Evolutionary conservation across 37 sponge, comb jelly and placozoan species (phyloP), one percentile per base, ranked within the genome.

Genomic region (Bolinopsis microptera): DNA sequence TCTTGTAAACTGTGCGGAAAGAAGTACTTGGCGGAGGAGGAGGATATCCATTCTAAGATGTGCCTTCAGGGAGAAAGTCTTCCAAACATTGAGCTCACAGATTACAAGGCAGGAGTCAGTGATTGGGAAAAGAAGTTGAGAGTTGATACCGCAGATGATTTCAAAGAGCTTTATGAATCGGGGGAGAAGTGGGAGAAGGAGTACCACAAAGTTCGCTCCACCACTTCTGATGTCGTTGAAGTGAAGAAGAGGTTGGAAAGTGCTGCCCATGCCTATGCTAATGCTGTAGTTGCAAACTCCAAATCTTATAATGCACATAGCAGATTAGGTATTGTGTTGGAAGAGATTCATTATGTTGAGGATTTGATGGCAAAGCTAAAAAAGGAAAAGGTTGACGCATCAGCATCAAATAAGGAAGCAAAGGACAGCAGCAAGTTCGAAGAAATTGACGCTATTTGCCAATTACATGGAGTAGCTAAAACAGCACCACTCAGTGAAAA

Each of bases 371-470:
- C 96, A 2, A 69, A 96, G 32, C 38, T 95, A 88, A 72, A 90
- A 69, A 96, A 95, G 39, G 93, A 92, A 3, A 93, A 77, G 34
- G 96, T 95, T 32, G 96, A 93, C 39, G 95, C 94, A 39, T 95
- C 94, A 0, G 95, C 95, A 39, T 69, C 32, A 9, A 76, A 92
- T 92, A 83, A 92, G 3, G 76, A 39, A 24, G 95, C 95, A 13
- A 34, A 48, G 27, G 96, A 96, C 83, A 94, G 94, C 8, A 95
- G 96, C 16, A 97, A 97, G 93, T 94, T 94, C 61, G 98, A 98
- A 76, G 98, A 98, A 69, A 97, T 98, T 40, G 93, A 94, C 30
- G 98, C 97, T 28, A 97, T 98, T 82, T 98, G 98, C 69, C 82
- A 95, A 39, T 93, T 97, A 31, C 96, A 94, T 33, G 98, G 98